Evolutionary conservation across 2,113 vertebrate genomes (phyloP).

Genomic region (Oryzias woworae): DNA sequence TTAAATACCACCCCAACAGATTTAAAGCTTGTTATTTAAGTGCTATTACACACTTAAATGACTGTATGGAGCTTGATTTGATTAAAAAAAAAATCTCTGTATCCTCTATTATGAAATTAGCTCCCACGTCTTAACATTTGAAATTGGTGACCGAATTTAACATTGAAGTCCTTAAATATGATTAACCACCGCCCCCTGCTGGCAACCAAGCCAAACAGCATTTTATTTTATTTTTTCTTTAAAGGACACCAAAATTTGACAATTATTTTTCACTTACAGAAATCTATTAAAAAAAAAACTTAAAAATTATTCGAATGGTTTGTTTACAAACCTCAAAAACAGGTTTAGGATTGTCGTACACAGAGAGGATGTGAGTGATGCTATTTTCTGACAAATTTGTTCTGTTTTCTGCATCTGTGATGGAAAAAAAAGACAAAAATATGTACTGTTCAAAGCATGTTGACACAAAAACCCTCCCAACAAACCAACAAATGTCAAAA

Average conservation of each 20-base stretch:
- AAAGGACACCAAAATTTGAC: neutral
- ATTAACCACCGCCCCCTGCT: slow-evolving; percentile 63
- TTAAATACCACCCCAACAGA: too few relatives aligned
- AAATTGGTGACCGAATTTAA: too few relatives aligned
- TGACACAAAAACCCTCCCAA: neutral
- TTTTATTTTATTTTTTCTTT: neutral
- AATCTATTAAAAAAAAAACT: neutral
- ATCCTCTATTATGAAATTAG: too few relatives aligned
- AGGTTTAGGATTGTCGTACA: slow-evolving; percentile 83
- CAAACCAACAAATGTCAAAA: too few relatives aligned
- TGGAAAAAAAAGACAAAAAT: neutral
- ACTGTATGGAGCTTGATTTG: too few relatives aligned
- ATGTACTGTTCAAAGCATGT: neutral
- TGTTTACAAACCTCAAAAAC: slow-evolving; percentile 78
- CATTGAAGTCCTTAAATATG: slow-evolving; percentile 5
- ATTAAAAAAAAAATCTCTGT: too few relatives aligned
- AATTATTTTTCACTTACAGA: neutral
- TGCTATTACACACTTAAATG: too few relatives aligned
- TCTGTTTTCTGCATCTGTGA: slow-evolving; percentile 84
- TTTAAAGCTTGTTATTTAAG: too few relatives aligned
- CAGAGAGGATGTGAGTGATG: slow-evolving; percentile 86
- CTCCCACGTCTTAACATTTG: too few relatives aligned
- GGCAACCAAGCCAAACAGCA: slow-evolving; percentile 52
- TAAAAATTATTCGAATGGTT: slow-evolving; percentile 13
- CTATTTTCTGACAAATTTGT: slow-evolving; percentile 78